These are phyloP conservation scores for Stratiolaelaps scimitus DNA, from an alignment of 1,140 invertebrate genomes.

Conservation along the genomic window DNA sequence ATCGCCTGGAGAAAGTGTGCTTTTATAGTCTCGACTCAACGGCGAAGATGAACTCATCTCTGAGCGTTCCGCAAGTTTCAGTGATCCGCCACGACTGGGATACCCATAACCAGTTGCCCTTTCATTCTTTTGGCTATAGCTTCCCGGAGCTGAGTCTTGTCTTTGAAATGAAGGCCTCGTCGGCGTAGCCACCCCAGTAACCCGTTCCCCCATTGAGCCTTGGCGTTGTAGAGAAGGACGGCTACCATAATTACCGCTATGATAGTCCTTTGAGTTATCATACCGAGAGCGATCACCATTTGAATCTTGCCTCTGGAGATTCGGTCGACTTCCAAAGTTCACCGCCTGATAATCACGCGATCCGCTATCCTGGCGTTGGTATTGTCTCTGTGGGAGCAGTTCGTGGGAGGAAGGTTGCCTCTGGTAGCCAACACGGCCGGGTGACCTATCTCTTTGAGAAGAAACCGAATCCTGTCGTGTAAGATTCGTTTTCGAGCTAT, in stretches of 20 bases:
- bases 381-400: no score
- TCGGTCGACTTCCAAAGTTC: neutral
- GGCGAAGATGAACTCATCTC: neutral
- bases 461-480: neutral
- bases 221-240: neutral
- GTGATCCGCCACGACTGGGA: neutral
- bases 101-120: conserved; percentile 3
- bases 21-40: neutral
- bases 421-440: neutral
- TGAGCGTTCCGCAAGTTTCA: neutral
- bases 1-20: neutral
- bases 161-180: neutral
- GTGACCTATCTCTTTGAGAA: conserved; percentile 1
- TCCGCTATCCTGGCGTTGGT: conserved; percentile 17
- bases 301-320: conserved; percentile 10
- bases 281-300: neutral
- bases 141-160: neutral
- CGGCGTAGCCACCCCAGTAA: neutral
- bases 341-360: neutral
- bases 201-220: neutral
- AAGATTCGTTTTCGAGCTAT: conserved; percentile 21
- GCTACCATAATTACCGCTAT: conserved; percentile 9
- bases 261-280: conserved; percentile 7
- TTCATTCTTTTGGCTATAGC: neutral
- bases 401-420: neutral